Base-by-base conservation (phyloP, 1,140 invertebrate genomes). In the Drosophila kanapiae region DNA sequence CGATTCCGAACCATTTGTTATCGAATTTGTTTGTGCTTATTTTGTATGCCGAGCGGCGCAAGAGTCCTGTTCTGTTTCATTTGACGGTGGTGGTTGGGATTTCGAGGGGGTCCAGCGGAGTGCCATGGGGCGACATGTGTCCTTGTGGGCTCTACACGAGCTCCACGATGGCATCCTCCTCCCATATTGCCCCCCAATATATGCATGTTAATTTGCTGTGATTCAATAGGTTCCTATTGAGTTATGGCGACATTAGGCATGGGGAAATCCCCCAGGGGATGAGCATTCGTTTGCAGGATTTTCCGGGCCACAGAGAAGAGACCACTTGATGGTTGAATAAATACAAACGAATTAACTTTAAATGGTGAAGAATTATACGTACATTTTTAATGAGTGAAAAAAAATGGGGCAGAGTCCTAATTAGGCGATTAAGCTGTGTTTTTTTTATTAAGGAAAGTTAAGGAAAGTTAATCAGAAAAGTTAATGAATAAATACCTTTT, bases 121-220 rank as follows among this genome's bases (percentile, higher is more conserved):
- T 33, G 53, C 67, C 64, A 82, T 56, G 63, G 63, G 78, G 69
- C 64, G 72, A 83, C 72, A 71, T 78, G 42, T 80, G 72, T 74
- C 67, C 78, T 83, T 62, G 61, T 48, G 79, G 75, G 71, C 65
- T 45, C 59, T 33, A 56, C 61, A 75, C 68, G 60, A 78, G 40
- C 59, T 51, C 6, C 38, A 13, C 62, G 11, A 14, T 14, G 37
- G 13, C 14, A 48, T 18, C 8, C 14, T 40, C 47, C 14, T 31
- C 38, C 40, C 42, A 67, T 31, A 7, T 7, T 31, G 43, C 33
- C 27, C 63, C 56, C 78, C 27, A 63, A 75, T 79, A 69, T 78
- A 75, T 87, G 84, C 85, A 88, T 88, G 84, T 88, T 90, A 88
- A 88, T 88, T 88, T 88, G 85, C 78, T 90, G 77, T 88, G 84